phyloP scores from a whole-genome alignment of 2,113 vertebrate genomes.

The Pterophyllum scalare region DNA sequence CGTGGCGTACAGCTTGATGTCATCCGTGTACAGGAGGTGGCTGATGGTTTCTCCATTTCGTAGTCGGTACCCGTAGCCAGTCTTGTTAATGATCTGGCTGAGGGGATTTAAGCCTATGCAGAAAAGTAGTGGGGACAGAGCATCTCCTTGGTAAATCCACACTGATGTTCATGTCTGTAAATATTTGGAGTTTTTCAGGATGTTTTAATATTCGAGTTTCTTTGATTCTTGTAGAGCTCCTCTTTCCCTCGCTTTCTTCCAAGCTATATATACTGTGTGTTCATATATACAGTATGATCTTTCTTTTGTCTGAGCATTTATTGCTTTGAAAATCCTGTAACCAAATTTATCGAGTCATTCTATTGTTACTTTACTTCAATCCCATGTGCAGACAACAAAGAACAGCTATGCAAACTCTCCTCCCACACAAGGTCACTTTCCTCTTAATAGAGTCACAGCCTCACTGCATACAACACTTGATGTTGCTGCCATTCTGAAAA shows the following conservation, averaged over 20 bases:
- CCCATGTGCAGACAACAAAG: not conserved
- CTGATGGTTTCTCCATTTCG: too few relatives aligned
- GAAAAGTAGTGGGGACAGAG: too few relatives aligned
- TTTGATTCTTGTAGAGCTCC: accelerated
- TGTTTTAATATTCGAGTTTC: not conserved
- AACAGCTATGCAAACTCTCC: not conserved
- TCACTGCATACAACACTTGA: not conserved
- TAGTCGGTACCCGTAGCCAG: too few relatives aligned
- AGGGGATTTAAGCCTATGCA: too few relatives aligned
- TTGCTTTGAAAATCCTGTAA: not conserved
- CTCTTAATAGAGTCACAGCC: not conserved
- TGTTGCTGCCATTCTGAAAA: not conserved
- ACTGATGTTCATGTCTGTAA: not conserved
- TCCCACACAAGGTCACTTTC: not conserved
- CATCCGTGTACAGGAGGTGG: too few relatives aligned
- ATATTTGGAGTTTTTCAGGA: not conserved
- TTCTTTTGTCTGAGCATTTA: not conserved
- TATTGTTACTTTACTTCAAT: not conserved
- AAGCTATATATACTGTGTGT: accelerated
- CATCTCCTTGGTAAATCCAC: too few relatives aligned
- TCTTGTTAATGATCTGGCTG: too few relatives aligned
- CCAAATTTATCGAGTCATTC: accelerated
- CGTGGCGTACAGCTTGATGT: too few relatives aligned
- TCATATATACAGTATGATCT: accelerated
- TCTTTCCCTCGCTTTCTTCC: not conserved